Conservation (phyloP, 2,113 vertebrate species). For the Halcyon malimbica region DNA sequence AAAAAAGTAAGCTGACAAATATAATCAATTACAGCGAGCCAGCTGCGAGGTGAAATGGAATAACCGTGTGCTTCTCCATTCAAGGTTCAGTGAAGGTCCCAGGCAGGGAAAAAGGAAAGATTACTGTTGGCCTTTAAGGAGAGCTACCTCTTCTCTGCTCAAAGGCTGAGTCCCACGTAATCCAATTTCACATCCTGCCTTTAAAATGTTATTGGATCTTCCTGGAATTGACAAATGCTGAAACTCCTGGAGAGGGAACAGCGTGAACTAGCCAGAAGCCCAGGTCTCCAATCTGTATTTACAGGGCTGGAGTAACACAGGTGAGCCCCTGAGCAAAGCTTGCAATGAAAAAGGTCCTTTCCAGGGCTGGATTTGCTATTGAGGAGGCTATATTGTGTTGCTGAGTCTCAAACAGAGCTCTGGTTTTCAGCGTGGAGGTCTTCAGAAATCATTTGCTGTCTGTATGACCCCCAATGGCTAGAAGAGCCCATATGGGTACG, state of each 20-base stretch:
- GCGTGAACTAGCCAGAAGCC: neutral
- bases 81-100: constrained; percentile 34
- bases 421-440: neutral
- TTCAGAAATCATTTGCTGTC: neutral
- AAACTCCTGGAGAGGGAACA: neutral
- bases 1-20: neutral
- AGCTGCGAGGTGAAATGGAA: constrained; percentile 48
- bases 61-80: neutral
- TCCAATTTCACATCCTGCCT: constrained; percentile 56
- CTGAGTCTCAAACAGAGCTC: neutral
- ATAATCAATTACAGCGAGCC: constrained; percentile 38
- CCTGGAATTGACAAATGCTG: constrained; percentile 6
- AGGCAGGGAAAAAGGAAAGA: constrained; percentile 7
- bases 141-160: neutral
- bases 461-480: fast-evolving
- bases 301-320: neutral
- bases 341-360: neutral
- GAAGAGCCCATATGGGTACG: neutral
- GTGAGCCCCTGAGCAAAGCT: neutral
- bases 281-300: neutral
- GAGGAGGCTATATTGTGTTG: neutral
- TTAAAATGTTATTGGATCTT: constrained; percentile 34
- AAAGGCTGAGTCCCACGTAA: constrained; percentile 11
- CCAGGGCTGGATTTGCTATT: neutral
- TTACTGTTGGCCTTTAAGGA: constrained; percentile 21